These are phyloP conservation scores for Pagetopsis macropterus DNA, from an alignment of 2,797 vertebrate genomes.

Conservation along the genomic window DNA sequence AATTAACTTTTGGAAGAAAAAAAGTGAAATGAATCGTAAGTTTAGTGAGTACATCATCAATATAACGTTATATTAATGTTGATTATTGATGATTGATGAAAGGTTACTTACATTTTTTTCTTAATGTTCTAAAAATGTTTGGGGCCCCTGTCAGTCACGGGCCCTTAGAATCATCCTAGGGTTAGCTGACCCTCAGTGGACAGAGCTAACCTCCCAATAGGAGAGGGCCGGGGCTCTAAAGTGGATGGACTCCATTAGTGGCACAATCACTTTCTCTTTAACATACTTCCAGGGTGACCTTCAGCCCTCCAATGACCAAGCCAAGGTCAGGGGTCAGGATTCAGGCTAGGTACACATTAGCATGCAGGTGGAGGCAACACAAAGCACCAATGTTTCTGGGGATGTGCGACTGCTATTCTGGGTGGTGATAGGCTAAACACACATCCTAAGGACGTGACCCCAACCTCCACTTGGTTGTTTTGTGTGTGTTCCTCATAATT, in stretches of 20 bases:
- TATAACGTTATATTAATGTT: no score
- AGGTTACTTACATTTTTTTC: no score
- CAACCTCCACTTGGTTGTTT: conserved; percentile 10
- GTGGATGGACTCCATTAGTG: conserved; percentile 68
- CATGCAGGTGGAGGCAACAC: conserved; percentile 69
- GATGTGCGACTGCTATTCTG: conserved; percentile 11
- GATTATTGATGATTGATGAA: no score
- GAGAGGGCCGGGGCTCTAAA: conserved; percentile 53
- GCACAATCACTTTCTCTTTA: conserved; percentile 74
- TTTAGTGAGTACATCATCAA: no score
- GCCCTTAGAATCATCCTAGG: no score
- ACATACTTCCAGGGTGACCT: conserved; percentile 60
- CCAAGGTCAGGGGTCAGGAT: conserved; percentile 68
- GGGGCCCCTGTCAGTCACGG: no score
- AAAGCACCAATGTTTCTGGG: conserved; percentile 24
- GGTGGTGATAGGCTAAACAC: background rate
- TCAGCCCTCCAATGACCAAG: conserved; percentile 43
- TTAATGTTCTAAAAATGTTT: no score
- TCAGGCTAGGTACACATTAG: conserved; percentile 74
- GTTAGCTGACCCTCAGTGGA: no score
- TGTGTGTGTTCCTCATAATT: conserved; percentile 36
- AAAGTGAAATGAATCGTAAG: no score
- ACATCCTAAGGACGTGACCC: conserved; percentile 44
- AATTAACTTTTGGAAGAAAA: no score
- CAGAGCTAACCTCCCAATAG: no score